Evolutionary conservation across 2,888 invertebrate species (phyloP).

Genomic region (Polymixis flavicincta): DNA sequence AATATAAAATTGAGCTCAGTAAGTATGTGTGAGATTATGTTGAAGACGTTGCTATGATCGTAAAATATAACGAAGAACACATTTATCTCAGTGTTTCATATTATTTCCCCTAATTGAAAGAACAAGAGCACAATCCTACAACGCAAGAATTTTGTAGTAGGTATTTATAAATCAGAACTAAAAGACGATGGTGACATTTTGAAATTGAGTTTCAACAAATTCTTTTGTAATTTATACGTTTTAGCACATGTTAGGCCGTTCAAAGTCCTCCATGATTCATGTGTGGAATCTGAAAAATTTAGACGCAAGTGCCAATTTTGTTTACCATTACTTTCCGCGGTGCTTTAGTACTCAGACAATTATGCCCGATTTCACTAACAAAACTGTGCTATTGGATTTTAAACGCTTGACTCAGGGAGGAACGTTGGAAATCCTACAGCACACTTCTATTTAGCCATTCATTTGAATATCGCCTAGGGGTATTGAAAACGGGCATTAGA

Average conservation of each 20-base stretch:
- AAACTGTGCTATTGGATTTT: background rate
- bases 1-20: background rate
- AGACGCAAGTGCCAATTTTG: slow-evolving; percentile 64
- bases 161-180: slow-evolving; percentile 36
- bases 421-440: background rate
- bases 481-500: background rate
- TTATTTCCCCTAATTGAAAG: slow-evolving; percentile 13
- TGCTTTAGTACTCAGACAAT: background rate
- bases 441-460: background rate
- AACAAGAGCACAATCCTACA: background rate
- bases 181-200: slow-evolving; percentile 35
- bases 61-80: slow-evolving; percentile 27
- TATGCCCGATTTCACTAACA: too few relatives aligned
- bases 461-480: background rate
- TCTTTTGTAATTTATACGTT: slow-evolving; percentile 49
- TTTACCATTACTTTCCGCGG: slow-evolving; percentile 13
- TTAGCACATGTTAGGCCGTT: slow-evolving; percentile 38
- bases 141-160: background rate
- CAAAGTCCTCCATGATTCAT: slow-evolving; percentile 51
- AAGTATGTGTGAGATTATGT: background rate
- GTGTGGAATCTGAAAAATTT: slow-evolving; percentile 61
- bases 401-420: background rate
- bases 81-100: background rate
- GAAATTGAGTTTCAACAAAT: slow-evolving; percentile 37
- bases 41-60: background rate